A percentile compares a stretch with the other conserved stretches of the same genome.
Conservation (phyloP, 2,797 vertebrate species). For the Ibycter americanus region DNA sequence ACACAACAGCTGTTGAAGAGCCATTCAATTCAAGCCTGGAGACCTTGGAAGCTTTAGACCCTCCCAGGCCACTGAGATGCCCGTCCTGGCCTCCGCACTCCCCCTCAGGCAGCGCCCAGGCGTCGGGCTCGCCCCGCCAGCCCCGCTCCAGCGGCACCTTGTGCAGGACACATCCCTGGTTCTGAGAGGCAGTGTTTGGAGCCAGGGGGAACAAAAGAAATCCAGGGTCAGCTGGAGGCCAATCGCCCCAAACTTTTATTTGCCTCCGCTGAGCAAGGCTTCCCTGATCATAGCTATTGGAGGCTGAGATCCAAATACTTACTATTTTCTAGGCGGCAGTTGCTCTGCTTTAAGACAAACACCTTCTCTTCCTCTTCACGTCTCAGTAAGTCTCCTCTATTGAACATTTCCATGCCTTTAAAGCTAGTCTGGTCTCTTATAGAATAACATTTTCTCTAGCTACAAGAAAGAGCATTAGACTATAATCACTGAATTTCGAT, state of each 20-base stretch:
- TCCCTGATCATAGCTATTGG: background rate
- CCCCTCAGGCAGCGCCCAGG: background rate
- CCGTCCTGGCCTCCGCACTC: background rate
- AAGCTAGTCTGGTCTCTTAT: background rate
- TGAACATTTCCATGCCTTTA: background rate
- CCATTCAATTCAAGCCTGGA: background rate
- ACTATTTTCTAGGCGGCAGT: background rate
- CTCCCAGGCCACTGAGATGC: background rate
- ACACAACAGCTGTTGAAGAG: background rate
- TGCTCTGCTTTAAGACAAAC: background rate
- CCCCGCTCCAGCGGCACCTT: rapidly evolving
- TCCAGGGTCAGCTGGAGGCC: background rate
- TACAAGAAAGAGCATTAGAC: background rate
- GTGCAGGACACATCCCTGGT: background rate
- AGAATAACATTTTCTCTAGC: background rate
- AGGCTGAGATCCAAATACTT: background rate
- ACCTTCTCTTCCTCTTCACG: background rate
- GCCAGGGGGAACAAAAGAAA: background rate
- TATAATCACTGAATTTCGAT: background rate
- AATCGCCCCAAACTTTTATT: background rate
- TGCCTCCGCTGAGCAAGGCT: background rate
- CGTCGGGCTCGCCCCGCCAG: background rate
- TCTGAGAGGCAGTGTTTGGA: background rate
- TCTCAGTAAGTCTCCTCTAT: background rate
- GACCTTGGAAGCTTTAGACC: background rate